Base-by-base conservation (phyloP, 1,140 invertebrate species). In the Tyrophagus putrescentiae region DNA sequence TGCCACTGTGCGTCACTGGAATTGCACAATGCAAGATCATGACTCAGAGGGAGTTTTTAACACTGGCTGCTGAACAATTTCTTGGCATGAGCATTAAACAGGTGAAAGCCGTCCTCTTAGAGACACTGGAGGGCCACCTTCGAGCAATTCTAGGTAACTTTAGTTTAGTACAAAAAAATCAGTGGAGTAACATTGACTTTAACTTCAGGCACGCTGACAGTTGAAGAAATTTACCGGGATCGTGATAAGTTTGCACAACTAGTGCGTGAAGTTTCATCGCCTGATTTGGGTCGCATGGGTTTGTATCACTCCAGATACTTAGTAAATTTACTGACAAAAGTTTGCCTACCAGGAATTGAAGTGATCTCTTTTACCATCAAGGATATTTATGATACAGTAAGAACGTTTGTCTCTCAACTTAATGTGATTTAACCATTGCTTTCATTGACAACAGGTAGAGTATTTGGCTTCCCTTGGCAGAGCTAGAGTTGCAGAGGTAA, bases 341-440 rank as follows among this genome's bases (percentile, higher is more conserved):
- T n/a, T n/a, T n/a, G n/a, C n/a, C n/a, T n/a, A n/a, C n/a, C n/a
- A n/a, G n/a, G 57, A 4, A 68, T 98, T 73, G 92, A 97, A 77
- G 95, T 98, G 68, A 78, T 97, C 29, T 93, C 88, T 36, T 97
- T 97, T 72, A 96, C 91, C 62, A 97, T 97, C 77, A 96, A 95
- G 76, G 92, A 97, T 75, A 89, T 97, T 54, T 91, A 84, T 76
- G 93, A 97, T 75, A 81, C 91, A n/a, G n/a, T n/a, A n/a, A n/a
- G n/a, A n/a, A n/a, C n/a, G n/a, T n/a, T n/a, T n/a, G n/a, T n/a
- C n/a, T n/a, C n/a, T n/a, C n/a, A n/a, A n/a, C n/a, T n/a, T n/a
- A n/a, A n/a, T n/a, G n/a, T n/a, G n/a, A n/a, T n/a, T n/a, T n/a
- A n/a, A n/a, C n/a, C n/a, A n/a, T n/a, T n/a, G n/a, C n/a, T n/a